Base-by-base conservation (phyloP, 1,140 invertebrate species). In the Anthonomus grandis region DNA sequence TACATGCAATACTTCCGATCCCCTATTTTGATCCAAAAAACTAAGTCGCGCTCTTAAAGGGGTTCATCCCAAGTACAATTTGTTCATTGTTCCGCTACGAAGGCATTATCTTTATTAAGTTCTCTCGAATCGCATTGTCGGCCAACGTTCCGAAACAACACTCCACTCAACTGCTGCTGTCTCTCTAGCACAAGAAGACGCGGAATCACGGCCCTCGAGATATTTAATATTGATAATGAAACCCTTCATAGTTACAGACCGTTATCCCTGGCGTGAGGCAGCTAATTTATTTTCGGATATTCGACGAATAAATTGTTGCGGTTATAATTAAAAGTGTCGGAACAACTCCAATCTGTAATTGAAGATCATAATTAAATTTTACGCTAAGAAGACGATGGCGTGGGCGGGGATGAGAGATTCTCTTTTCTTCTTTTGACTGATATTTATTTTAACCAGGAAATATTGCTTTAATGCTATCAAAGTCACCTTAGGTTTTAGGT, bases 51-150 rank as follows among this genome's bases (percentile, higher is more conserved):
- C n/a, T n/a, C n/a, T n/a, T n/a, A n/a, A 8, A 31, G n/a, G 6
- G 27, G 27, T n/a, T 8, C 27, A 31, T 31, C 65, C 67, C 64
- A 66, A 69, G 62, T 69, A 67, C 65, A 69, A 69, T 69, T 69
- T 65, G 67, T 65, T 69, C 67, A 69, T 67, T 69, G 67, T 69
- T 69, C 64, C 65, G 65, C 61, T 56, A 58, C 60, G 46, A 58
- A 62, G 58, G 65, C 65, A 69, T 69, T 69, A 69, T 69, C 67
- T 69, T 69, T 67, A 69, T 69, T 69, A 69, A 67, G 65, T 69
- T 69, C 66, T 65, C 66, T 66, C 57, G 60, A 56, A 60, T 45
- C 57, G 45, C 45, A 15, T 48, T 34, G 36, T 19, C 39, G 53
- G 55, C 57, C 58, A 54, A 64, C 53, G 52, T 54, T 57, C 53